Base-by-base conservation (phyloP, 2,888 invertebrate genomes). In the Andrena praecox region DNA sequence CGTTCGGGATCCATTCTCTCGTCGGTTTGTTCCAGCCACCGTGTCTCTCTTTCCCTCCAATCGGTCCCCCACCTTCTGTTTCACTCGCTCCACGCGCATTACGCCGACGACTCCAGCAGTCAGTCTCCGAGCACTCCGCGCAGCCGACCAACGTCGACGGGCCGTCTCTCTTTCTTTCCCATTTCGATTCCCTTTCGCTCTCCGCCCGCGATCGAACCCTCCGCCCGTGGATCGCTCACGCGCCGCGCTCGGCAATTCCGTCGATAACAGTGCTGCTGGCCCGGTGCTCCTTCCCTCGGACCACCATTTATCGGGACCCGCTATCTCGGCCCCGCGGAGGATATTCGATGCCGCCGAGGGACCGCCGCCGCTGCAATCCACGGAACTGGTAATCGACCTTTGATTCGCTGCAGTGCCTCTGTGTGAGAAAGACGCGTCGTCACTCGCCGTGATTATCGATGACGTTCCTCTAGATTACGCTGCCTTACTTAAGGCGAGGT, bases 61-160 rank as follows among this genome's bases (percentile, higher is more conserved):
- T 27, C 29, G 12, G 12, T 66, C 63, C 64, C 66, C 68, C 76
- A 69, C 66, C 77, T 72, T 85, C 70, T 83, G 77, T 82, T 83
- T 82, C 80, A 77, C 83, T 86, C 69, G 42, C 85, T 80, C 85
- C 82, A 63, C 68, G 85, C 76, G 85, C 80, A 88, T 85, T 90
- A 87, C 87, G 87, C 86, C 80, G 81, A 75, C 82, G 78, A 24
- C 77, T 84, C 75, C 74, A 62, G 66, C 80, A 67, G 87, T 87
- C 91, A 91, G 91, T 91, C 88, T 80, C 88, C 88, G 80, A 87
- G 42, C 42, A 42, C 42, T 42, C 42, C 42, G 42, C 82, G 85
- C 86, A 89, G 91, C 87, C 16, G 10, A 56, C 56, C 89, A 89
- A 86, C 87, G 91, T 85, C 87, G 85, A 78, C 86, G 71, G 33